These are phyloP conservation scores for Argyrosomus japonicus DNA, from an alignment of 2,113 vertebrate species.

Conservation along the genomic window DNA sequence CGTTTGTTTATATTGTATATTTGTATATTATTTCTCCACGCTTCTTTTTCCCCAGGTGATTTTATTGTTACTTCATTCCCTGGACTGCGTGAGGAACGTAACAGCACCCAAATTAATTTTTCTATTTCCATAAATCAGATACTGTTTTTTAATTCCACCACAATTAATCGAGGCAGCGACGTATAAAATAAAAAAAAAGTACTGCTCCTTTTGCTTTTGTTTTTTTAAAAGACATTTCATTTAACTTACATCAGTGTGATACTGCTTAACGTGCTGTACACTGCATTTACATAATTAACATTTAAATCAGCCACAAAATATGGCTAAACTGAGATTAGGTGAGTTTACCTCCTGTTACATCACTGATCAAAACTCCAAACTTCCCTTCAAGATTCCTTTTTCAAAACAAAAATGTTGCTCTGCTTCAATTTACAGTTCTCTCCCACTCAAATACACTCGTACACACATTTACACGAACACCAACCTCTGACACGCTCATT, in stretches of 20 bases:
- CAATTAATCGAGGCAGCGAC: neutral
- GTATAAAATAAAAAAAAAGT: neutral
- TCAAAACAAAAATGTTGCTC: slow-evolving; percentile 20
- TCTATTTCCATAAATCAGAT: neutral
- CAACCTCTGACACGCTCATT: slow-evolving; percentile 19
- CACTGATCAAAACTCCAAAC: slow-evolving; percentile 51
- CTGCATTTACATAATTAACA: slow-evolving; percentile 53
- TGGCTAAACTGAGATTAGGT: slow-evolving; percentile 40
- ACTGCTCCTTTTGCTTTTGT: neutral
- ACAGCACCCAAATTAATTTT: neutral
- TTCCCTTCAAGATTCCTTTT: slow-evolving; percentile 7
- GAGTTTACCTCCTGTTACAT: slow-evolving; percentile 57
- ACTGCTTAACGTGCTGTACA: slow-evolving; percentile 10
- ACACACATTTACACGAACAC: slow-evolving; percentile 15
- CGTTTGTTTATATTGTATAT: too few species aligned
- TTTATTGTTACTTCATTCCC: too few species aligned
- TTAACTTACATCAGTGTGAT: slow-evolving; percentile 54
- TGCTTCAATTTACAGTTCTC: slow-evolving; percentile 20
- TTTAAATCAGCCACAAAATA: slow-evolving; percentile 51
- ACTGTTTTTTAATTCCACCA: neutral
- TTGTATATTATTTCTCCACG: too few species aligned
- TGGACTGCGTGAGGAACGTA: neutral
- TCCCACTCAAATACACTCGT: slow-evolving; percentile 2
- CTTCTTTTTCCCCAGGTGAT: too few species aligned
- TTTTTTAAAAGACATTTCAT: slow-evolving; percentile 45